Evolutionary conservation across 2,797 vertebrate species (phyloP).

Genomic region (Luscinia megarhynchos): DNA sequence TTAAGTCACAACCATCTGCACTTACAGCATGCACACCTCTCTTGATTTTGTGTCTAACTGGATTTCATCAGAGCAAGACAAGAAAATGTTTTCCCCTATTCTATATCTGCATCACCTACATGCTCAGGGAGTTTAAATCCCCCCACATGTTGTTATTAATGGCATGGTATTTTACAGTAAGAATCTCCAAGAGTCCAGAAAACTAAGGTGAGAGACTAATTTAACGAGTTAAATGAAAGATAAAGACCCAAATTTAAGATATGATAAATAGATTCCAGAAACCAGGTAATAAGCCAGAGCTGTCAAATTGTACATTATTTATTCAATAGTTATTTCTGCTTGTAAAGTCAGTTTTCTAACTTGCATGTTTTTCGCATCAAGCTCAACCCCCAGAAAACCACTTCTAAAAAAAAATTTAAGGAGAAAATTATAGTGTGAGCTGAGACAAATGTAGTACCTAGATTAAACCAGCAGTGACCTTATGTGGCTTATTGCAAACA

Average conservation of each 20-base stretch:
- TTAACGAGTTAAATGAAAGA: neutral
- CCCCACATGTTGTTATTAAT: neutral
- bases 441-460: neutral
- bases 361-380: neutral
- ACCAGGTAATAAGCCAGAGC: neutral
- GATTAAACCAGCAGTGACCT: neutral
- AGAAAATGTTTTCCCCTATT: neutral
- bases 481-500: neutral
- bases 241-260: neutral
- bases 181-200: neutral
- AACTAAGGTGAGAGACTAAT: neutral
- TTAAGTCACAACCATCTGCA: neutral
- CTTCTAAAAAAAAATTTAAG: neutral
- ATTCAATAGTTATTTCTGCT: neutral
- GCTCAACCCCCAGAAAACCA: neutral
- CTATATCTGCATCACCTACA: neutral
- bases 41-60: neutral
- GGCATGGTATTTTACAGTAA: neutral
- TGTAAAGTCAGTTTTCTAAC: neutral
- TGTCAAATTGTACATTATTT: neutral
- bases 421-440: neutral
- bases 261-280: neutral
- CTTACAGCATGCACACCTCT: neutral
- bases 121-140: neutral
- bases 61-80: neutral